Percentiles rank a stretch among this genome's conserved stretches.
These are phyloP conservation scores for Aphidoletes aphidimyza DNA, from an alignment of 2,888 invertebrate genomes.

Conservation along the genomic window DNA sequence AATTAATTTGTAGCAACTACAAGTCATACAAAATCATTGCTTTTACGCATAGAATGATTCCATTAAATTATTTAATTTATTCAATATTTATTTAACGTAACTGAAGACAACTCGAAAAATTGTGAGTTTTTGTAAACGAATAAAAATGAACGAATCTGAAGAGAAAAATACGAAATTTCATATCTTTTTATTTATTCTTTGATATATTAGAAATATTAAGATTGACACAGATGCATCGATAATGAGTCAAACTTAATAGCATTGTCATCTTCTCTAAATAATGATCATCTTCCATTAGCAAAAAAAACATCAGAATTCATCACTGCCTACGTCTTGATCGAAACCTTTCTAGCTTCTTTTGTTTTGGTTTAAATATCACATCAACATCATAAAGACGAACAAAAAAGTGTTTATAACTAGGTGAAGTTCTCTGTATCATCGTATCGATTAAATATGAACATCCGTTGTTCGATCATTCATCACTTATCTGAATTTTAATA, in stretches of 20 bases:
- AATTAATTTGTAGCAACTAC: slow-evolving; percentile 27
- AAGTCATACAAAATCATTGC: not conserved
- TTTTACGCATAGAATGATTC: not conserved
- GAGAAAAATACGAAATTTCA: too few relatives aligned
- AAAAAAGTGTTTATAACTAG: slow-evolving; percentile 2
- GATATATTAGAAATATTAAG: too few relatives aligned
- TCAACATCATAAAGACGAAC: not conserved
- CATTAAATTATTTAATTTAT: slow-evolving; percentile 47
- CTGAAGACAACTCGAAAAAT: not conserved
- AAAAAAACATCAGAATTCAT: too few relatives aligned
- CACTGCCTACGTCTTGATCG: too few relatives aligned
- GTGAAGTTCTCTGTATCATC: not conserved
- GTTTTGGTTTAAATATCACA: not conserved
- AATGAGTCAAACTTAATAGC: too few relatives aligned
- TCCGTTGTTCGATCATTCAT: slow-evolving; percentile 48
- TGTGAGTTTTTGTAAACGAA: not conserved
- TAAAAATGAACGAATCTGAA: not conserved
- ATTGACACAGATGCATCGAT: too few relatives aligned
- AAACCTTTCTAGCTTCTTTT: too few relatives aligned
- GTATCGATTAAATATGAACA: not conserved
- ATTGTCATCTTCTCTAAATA: not conserved
- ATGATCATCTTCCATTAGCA: too few relatives aligned
- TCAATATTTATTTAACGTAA: slow-evolving; percentile 25
- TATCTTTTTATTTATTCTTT: too few relatives aligned
- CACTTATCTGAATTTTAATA: not conserved